Evolutionary conservation across 2,888 invertebrate genomes (phyloP), one percentile per base, ranked within the genome.

Genomic region (Coenonympha arcania): DNA sequence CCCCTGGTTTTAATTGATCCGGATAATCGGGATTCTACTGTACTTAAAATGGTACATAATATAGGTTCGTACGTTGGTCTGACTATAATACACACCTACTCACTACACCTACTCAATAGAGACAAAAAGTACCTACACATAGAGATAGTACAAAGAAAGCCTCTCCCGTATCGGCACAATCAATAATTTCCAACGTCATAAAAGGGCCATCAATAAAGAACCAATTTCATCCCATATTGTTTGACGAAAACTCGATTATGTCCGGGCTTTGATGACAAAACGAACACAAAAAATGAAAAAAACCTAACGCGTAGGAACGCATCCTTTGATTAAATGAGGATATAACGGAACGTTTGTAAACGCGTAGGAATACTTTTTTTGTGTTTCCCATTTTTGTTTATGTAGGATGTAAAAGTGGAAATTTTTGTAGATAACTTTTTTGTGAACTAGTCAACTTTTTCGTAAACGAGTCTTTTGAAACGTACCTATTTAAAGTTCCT

Each of bases 171-270:
- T 60, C 64, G 57, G 66, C 58, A 63, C 65, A 65, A 71, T 69
- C 69, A 70, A 70, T 73, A 71, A 71, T 73, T 68, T 56, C 64
- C 55, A 60, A 55, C 33, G 54, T 67, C 68, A 69, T 73, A 74
- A 75, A 79, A 73, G 73, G 73, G 63, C 66, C 66, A 64, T 66
- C 68, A 67, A 80, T 76, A 80, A 76, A 76, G 69, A 80, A 77
- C 78, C 82, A 82, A 85, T 85, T 84, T 81, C 73, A 79, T 71
- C 71, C 68, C 60, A 69, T 72, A 83, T 80, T 84, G 84, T 84
- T 78, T 80, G 79, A 79, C 79, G 75, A 79, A 78, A 82, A 80
- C 76, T 83, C 79, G 77, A 85, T 84, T 84, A 79, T 76, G 68
- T 71, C 69, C 74, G 74, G 73, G 62, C 66, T 67, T 62, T 65